Evolutionary conservation across 2,888 invertebrate species (phyloP).

Genomic region (Linhomoeus sp.): DNA sequence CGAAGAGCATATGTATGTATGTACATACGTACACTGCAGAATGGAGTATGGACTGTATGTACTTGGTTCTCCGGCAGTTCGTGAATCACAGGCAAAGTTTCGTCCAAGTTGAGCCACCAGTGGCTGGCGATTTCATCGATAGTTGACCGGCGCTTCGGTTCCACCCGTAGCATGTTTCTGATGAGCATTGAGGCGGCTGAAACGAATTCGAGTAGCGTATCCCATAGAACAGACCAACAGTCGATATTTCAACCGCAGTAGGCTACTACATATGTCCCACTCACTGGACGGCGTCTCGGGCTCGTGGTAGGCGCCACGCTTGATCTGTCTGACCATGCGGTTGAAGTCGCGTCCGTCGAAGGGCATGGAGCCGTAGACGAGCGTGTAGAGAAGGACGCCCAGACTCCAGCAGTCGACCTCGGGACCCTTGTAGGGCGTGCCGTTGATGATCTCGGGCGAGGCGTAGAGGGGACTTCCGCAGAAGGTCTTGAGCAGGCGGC

Average conservation of each 20-base stretch:
- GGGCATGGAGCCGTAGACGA: slow-evolving; percentile 97
- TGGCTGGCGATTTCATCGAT: slow-evolving; percentile 84
- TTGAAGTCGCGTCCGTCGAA: slow-evolving; percentile 97
- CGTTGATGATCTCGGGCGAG: slow-evolving; percentile 32
- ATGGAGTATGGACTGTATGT: background rate
- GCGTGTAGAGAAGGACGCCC: slow-evolving; percentile 83
- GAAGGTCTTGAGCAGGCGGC: slow-evolving; percentile 31
- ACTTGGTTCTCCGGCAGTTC: slow-evolving; percentile 27
- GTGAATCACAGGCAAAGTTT: slow-evolving; percentile 24
- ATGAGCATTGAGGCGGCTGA: slow-evolving; percentile 79
- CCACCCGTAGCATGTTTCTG: slow-evolving; percentile 76
- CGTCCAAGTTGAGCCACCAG: slow-evolving; percentile 69
- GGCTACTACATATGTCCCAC: slow-evolving; percentile 1
- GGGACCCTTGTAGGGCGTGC: slow-evolving; percentile 38
- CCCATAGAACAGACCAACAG: too few relatives aligned
- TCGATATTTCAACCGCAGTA: too few relatives aligned
- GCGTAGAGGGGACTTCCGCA: slow-evolving; percentile 37
- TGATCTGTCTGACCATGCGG: slow-evolving; percentile 82
- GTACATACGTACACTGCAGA: background rate
- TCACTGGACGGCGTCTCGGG: slow-evolving; percentile 60
- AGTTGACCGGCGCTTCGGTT: slow-evolving; percentile 65
- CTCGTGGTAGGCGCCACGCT: slow-evolving; percentile 89
- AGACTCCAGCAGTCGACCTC: slow-evolving; percentile 53
- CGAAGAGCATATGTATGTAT: too few relatives aligned
- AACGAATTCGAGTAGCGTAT: slow-evolving; percentile 13